Evolutionary conservation across 2,888 invertebrate species (phyloP), one percentile per base, ranked within the genome.

Genomic region (Tetragonisca angustula): DNA sequence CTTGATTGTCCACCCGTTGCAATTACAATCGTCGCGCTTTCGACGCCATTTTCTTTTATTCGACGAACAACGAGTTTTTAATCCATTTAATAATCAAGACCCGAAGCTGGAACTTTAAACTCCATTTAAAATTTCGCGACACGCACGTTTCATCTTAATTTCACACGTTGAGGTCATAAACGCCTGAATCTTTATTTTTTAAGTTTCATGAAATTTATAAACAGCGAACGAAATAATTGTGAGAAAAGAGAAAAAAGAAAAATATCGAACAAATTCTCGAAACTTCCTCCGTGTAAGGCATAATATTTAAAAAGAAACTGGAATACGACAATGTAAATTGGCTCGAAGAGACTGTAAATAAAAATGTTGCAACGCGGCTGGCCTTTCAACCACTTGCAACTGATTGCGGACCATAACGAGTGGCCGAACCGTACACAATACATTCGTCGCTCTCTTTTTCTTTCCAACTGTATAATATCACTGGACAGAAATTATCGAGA

Each of bases 1-100:
- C 62, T 74, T 68, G 76, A 81, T 82, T 68, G 69, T 71, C 11
- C 59, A 54, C 27, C 2, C 36, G n/a, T 19, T 32, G 43, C 62
- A 56, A 76, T 69, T 43, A n/a, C 69, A 17, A 24, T 24, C 15
- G 24, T 27, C 61, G 27, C 5, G 52, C 13, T 54, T 61, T 49
- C 4, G 19, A 13, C 59, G 19, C 27, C n/a, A 76, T 43, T 67
- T 54, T 24, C 43, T 19, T 19, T n/a, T 52, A 21, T 21, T 24
- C 62, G 56, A 64, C 54, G 67, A 62, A 56, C 68, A 77, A 77
- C 65, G 73, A 52, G 36, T 61, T 59, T n/a, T 59, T 15, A 13
- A 4, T 5, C n/a, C 15, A 5, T n/a, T 43, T n/a, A 59, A 59
- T 13, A n/a, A 15, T 24, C 1, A n/a, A 24, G n/a, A 59, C 13